Conservation (phyloP, 2,888 invertebrate species). For the Limnephilus rhombicus region DNA sequence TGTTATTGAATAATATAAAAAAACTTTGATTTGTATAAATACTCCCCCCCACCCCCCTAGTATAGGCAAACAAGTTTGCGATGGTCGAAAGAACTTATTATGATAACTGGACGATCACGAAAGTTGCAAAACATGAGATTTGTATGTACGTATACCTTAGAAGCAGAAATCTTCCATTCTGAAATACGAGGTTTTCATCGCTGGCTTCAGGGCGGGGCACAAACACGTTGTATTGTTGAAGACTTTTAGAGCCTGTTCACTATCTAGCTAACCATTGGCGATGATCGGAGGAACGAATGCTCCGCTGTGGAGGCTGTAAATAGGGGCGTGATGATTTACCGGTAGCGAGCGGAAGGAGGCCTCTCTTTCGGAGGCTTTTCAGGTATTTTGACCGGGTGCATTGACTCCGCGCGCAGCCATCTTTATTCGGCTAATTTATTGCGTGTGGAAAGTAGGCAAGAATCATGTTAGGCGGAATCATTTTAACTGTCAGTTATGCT, state of each 20-base stretch:
- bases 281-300: background rate
- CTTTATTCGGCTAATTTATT: slow-evolving; percentile 13
- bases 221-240: background rate
- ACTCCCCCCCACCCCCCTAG: too few species aligned
- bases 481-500: too few species aligned
- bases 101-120: background rate
- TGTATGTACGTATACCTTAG: background rate
- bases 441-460: background rate
- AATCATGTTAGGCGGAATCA: background rate
- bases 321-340: background rate
- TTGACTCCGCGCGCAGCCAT: slow-evolving; percentile 32
- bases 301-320: background rate
- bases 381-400: slow-evolving; percentile 4
- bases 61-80: too few species aligned
- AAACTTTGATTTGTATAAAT: too few species aligned
- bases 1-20: background rate
- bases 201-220: background rate
- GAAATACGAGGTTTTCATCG: background rate
- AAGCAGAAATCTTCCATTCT: background rate
- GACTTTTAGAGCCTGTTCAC: too few species aligned
- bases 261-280: background rate
- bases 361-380: background rate
- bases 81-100: too few species aligned
- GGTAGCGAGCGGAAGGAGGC: slow-evolving; percentile 6
- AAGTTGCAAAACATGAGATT: background rate